Conservation (phyloP, 2,113 vertebrate genomes). For the Myotis lucifugus region DNA sequence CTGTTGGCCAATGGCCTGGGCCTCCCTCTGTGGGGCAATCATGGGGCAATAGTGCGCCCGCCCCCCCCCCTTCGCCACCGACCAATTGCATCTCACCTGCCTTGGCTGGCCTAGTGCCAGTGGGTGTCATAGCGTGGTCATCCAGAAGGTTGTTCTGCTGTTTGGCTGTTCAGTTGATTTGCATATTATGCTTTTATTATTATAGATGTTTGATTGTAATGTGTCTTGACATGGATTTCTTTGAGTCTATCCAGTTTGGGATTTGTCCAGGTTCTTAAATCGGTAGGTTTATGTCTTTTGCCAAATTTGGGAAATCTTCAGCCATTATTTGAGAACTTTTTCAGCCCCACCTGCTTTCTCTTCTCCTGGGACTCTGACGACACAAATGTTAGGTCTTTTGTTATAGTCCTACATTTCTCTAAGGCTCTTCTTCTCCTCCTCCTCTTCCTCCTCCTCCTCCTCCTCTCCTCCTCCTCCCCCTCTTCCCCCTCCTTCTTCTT, state of each 20-base stretch:
- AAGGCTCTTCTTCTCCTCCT: background rate
- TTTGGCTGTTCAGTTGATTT: no score
- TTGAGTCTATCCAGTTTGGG: background rate
- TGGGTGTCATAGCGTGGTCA: no score
- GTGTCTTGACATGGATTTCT: slow-evolving; percentile 1
- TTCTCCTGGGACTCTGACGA: background rate
- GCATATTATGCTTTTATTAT: no score
- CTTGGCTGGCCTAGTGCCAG: no score
- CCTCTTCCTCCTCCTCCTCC: no score
- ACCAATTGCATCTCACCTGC: no score
- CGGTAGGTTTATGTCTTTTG: slow-evolving; percentile 32
- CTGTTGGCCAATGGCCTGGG: no score
- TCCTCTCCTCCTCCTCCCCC: background rate
- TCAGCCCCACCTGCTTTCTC: background rate
- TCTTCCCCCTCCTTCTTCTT: no score
- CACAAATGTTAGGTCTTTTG: background rate
- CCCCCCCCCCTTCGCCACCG: no score
- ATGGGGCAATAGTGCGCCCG: no score
- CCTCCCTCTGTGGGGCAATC: no score
- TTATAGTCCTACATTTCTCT: background rate
- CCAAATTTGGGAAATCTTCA: slow-evolving; percentile 16
- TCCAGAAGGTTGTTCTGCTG: no score
- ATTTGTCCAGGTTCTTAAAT: slow-evolving; percentile 8
- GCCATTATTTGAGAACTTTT: background rate
- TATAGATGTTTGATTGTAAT: slow-evolving; percentile 2